Percentiles rank a stretch among this genome's conserved stretches.
Evolutionary conservation across 2,888 invertebrate species (phyloP).

Genomic region (Drosophila anceps): DNA sequence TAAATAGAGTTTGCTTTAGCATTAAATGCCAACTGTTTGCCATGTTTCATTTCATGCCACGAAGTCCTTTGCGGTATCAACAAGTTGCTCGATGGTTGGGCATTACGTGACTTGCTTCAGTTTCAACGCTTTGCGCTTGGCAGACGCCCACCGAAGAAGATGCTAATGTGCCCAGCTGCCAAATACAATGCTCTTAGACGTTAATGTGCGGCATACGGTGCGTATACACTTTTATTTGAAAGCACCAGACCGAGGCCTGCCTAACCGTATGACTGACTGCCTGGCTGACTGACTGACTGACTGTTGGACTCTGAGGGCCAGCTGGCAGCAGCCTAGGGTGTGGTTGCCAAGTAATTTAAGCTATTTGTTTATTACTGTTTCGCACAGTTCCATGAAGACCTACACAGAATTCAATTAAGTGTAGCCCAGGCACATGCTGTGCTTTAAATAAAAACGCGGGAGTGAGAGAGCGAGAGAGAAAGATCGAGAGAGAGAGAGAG

Average conservation of each 20-base stretch:
- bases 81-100: constrained; percentile 36
- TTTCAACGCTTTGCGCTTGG: constrained; percentile 43
- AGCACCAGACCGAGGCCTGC: constrained; percentile 11
- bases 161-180: constrained; percentile 50
- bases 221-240: constrained; percentile 47
- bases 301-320: constrained; percentile 10
- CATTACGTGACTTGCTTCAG: constrained; percentile 58
- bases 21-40: constrained; percentile 35
- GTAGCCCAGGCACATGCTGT: constrained; percentile 36
- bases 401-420: constrained; percentile 61
- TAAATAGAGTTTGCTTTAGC: constrained; percentile 57
- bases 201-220: constrained; percentile 68
- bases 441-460: constrained; percentile 52
- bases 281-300: constrained; percentile 4
- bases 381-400: constrained; percentile 31
- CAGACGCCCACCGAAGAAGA: constrained; percentile 13
- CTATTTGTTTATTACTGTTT: constrained; percentile 57
- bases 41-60: constrained; percentile 27
- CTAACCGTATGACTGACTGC: not conserved
- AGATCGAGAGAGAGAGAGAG: not conserved
- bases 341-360: constrained; percentile 51
- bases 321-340: constrained; percentile 3
- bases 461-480: not conserved
- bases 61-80: constrained; percentile 42
- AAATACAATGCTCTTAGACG: constrained; percentile 9